These are phyloP conservation scores for Gymnopithys bicolor DNA, from an alignment of 2,797 vertebrate genomes.

Conservation along the genomic window DNA sequence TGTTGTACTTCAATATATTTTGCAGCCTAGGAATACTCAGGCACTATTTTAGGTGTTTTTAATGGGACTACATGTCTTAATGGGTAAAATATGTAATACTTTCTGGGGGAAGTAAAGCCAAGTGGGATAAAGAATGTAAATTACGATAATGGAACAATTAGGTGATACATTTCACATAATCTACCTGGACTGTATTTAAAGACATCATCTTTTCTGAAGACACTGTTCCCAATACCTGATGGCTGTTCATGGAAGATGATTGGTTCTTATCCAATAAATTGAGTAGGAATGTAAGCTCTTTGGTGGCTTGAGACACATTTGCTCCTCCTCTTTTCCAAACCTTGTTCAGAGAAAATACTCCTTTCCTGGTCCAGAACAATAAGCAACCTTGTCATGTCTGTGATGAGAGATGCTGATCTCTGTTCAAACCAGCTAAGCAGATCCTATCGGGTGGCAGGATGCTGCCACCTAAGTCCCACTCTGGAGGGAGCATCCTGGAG, in stretches of 20 bases:
- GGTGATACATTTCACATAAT: neutral
- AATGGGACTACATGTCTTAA: neutral
- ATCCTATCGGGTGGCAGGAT: rapidly evolving
- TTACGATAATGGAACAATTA: neutral
- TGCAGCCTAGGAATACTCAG: neutral
- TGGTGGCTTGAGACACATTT: neutral
- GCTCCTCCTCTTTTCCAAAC: neutral
- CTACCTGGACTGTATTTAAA: neutral
- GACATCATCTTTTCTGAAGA: neutral
- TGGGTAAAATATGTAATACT: neutral
- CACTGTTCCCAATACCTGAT: neutral
- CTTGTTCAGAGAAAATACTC: neutral
- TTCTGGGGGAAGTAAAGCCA: neutral
- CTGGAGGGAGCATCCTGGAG: neutral
- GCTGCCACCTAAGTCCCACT: rapidly evolving
- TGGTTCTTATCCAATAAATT: neutral
- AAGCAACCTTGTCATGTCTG: neutral
- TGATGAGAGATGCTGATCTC: rapidly evolving
- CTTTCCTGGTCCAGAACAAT: neutral
- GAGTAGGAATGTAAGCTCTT: neutral
- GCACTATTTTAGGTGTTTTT: neutral
- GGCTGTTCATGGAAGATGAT: neutral
- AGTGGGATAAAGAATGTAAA: neutral
- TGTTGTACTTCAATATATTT: neutral
- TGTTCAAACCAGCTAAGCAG: rapidly evolving